These are phyloP conservation scores for Lithodes maja DNA, from an alignment of 2,888 invertebrate genomes.

Conservation along the genomic window DNA sequence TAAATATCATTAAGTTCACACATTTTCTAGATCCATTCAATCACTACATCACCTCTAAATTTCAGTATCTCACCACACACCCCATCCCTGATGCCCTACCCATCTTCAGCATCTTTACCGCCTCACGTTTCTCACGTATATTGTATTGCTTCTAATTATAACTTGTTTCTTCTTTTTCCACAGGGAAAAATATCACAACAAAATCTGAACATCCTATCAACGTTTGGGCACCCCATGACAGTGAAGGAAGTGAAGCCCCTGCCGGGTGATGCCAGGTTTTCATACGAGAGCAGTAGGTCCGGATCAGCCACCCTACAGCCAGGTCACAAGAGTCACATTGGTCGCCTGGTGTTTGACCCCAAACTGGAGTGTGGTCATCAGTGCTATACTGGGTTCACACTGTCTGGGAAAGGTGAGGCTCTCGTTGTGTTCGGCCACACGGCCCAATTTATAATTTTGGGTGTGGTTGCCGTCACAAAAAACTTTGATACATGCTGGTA, in stretches of 20 bases:
- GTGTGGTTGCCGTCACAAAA: too few species aligned
- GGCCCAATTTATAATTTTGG: too few species aligned
- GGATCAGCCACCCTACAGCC: conserved; percentile 77
- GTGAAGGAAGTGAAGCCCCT: conserved; percentile 81
- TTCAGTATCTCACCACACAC: too few species aligned
- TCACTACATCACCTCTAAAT: too few species aligned
- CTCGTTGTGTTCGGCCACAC: too few species aligned
- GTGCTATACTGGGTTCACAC: conserved; percentile 86
- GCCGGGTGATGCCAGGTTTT: conserved; percentile 80
- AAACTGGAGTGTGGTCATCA: conserved; percentile 82
- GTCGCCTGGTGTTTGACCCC: conserved; percentile 82
- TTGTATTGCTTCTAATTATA: too few species aligned
- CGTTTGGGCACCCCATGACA: conserved; percentile 86
- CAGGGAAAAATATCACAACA: conserved; percentile 86
- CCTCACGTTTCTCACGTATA: too few species aligned
- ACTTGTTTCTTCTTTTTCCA: conserved; percentile 71
- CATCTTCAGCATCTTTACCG: too few species aligned
- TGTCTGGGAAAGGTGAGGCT: conserved; percentile 75
- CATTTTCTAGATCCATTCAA: too few species aligned
- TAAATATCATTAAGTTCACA: too few species aligned
- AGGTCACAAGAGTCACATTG: conserved; percentile 76
- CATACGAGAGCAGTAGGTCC: conserved; percentile 75
- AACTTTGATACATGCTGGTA: too few species aligned
- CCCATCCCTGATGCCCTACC: too few species aligned
- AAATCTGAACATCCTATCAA: conserved; percentile 86